Conservation (phyloP, 2,797 vertebrate species). For the Scleropages formosus region DNA sequence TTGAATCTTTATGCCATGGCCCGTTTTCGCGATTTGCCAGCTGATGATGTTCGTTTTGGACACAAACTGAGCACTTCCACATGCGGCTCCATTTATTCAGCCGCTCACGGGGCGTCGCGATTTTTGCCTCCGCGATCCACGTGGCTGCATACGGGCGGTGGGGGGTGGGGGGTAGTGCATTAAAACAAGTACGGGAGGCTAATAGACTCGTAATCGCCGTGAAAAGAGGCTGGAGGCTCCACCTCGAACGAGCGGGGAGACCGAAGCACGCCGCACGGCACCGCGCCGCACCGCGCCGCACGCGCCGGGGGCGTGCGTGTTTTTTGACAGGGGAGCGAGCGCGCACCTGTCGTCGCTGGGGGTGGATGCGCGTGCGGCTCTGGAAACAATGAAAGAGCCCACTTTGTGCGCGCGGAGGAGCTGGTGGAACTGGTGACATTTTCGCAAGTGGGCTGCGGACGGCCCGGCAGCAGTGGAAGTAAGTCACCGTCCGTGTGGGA, state of each 20-base stretch:
- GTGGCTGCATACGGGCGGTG: conserved; percentile 51
- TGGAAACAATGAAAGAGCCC: too few relatives aligned
- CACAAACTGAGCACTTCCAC: too few relatives aligned
- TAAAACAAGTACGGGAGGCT: conserved; percentile 28
- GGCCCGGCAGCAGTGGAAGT: too few relatives aligned
- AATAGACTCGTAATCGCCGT: background rate
- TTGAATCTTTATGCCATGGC: too few relatives aligned
- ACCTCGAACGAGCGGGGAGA: background rate
- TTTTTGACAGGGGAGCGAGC: background rate
- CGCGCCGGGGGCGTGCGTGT: background rate
- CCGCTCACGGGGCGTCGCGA: conserved; percentile 59
- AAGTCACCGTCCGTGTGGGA: too few relatives aligned
- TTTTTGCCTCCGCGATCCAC: conserved; percentile 44
- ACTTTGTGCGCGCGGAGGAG: too few relatives aligned
- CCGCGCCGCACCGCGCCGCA: background rate
- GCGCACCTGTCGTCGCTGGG: background rate
- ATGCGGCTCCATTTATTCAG: background rate
- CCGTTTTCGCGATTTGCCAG: too few relatives aligned
- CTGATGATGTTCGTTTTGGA: too few relatives aligned
- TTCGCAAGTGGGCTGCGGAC: too few relatives aligned
- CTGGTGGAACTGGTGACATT: too few relatives aligned
- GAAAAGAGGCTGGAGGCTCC: background rate
- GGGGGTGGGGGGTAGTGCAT: too few relatives aligned
- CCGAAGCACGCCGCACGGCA: background rate
- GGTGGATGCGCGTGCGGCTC: too few relatives aligned